Evolutionary conservation across 2,888 invertebrate genomes (phyloP).

Genomic region (Oscheius sp.): DNA sequence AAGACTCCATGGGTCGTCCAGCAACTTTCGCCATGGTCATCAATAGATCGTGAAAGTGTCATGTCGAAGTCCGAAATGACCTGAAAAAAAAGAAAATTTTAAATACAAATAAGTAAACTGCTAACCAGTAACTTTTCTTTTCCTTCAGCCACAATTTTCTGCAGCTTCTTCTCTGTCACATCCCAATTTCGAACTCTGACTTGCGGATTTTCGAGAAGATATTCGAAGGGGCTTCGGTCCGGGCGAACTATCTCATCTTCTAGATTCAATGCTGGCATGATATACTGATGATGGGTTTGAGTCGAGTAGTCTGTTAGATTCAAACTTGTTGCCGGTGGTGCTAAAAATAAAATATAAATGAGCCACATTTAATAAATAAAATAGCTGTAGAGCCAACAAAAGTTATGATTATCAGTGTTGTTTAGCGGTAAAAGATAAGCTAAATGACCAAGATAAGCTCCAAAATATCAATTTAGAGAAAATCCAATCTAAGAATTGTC

Average conservation of each 20-base stretch:
- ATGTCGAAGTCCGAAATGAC: slow-evolving; percentile 70
- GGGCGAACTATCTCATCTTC: slow-evolving; percentile 15
- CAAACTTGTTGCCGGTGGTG: not conserved
- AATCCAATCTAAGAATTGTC: no score
- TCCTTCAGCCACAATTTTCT: slow-evolving; percentile 39
- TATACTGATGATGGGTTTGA: not conserved
- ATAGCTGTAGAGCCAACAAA: no score
- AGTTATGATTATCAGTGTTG: no score
- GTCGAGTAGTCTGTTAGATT: slow-evolving; percentile 15
- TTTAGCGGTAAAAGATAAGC: no score
- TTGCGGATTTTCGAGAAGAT: slow-evolving; percentile 35
- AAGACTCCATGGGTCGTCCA: slow-evolving; percentile 69
- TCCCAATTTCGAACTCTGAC: slow-evolving; percentile 44
- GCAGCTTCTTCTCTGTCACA: slow-evolving; percentile 33
- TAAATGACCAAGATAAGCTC: no score
- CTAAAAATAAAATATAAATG: slow-evolving; percentile 11
- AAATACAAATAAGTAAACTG: not conserved
- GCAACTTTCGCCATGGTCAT: slow-evolving; percentile 59
- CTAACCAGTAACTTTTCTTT: slow-evolving; percentile 39
- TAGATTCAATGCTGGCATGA: slow-evolving; percentile 24
- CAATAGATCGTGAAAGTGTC: slow-evolving; percentile 62
- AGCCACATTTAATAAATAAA: no score
- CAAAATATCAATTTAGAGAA: no score
- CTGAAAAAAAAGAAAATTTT: slow-evolving; percentile 32
- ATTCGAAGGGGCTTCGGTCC: slow-evolving; percentile 1